phyloP scores from a whole-genome alignment of 2,113 vertebrate species.

The Forbesichthys agassizii region DNA sequence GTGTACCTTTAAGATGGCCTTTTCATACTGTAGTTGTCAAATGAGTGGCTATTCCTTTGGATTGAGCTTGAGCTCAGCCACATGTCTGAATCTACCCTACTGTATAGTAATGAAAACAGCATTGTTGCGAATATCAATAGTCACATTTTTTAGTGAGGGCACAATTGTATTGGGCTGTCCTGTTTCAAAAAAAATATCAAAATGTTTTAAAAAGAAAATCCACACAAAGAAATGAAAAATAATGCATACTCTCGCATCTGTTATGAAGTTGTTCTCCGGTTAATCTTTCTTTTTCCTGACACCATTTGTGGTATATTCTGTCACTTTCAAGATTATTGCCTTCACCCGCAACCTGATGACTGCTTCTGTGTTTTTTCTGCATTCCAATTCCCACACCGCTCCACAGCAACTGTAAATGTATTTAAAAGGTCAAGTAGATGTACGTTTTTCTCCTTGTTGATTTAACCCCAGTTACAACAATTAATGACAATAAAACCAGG shows the following conservation, averaged over 20 bases:
- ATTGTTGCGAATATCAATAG: conserved; percentile 21
- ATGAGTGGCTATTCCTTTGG: conserved; percentile 1
- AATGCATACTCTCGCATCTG: conserved; percentile 80
- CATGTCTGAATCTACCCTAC: conserved; percentile 29
- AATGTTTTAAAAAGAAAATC: conserved; percentile 48
- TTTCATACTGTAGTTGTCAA: no score
- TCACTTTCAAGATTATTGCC: conserved; percentile 77
- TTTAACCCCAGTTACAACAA: conserved; percentile 81
- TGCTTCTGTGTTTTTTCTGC: conserved; percentile 80
- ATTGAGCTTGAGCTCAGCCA: conserved; percentile 24
- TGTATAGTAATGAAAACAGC: conserved; percentile 68
- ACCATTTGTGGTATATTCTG: conserved; percentile 88
- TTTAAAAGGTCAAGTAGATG: conserved; percentile 93
- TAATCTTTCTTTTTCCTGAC: conserved; percentile 67
- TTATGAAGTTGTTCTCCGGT: conserved; percentile 85
- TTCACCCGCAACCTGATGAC: conserved; percentile 79
- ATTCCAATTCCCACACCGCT: conserved; percentile 79
- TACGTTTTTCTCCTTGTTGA: conserved; percentile 92
- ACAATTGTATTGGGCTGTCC: conserved; percentile 80
- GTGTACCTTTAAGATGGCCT: no score
- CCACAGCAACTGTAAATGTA: conserved; percentile 90
- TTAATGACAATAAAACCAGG: conserved; percentile 77
- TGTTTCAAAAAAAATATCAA: conserved; percentile 59
- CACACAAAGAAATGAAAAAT: conserved; percentile 53
- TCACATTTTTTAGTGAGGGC: conserved; percentile 42